A percentile compares a stretch with the other conserved stretches of the same genome.
These are phyloP conservation scores for Aspidiotus rigidus DNA, from an alignment of 2,888 invertebrate species.

Conservation along the genomic window DNA sequence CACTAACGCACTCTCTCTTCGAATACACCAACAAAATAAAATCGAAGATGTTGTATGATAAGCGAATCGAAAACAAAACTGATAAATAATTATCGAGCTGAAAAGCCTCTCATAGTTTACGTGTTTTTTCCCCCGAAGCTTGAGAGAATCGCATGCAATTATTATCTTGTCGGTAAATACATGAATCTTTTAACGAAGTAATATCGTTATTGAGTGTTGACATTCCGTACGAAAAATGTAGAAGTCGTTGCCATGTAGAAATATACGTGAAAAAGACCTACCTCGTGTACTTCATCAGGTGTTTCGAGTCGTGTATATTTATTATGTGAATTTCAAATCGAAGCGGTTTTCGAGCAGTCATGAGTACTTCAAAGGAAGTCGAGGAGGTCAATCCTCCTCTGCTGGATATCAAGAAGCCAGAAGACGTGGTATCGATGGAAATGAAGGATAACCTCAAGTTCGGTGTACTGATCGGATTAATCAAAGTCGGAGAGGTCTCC, in stretches of 20 bases:
- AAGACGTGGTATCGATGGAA: conserved; percentile 91
- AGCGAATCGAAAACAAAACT: conserved; percentile 4
- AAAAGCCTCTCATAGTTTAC: conserved; percentile 2
- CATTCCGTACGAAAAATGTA: neutral
- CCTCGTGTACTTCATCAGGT: neutral
- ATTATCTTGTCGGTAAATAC: neutral
- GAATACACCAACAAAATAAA: no score
- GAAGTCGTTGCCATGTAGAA: neutral
- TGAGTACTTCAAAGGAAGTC: conserved; percentile 3
- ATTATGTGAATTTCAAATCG: neutral
- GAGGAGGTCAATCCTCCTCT: conserved; percentile 47
- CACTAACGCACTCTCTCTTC: no score
- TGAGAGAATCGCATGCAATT: neutral
- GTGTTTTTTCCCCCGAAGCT: neutral
- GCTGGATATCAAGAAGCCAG: conserved; percentile 77
- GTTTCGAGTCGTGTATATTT: neutral
- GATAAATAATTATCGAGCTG: conserved; percentile 1
- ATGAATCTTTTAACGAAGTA: no score
- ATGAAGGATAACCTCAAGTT: conserved; percentile 94
- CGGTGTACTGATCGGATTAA: conserved; percentile 91
- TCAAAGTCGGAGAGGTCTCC: conserved; percentile 92
- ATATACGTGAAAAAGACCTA: neutral
- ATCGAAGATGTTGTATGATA: neutral
- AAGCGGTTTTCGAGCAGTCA: neutral
- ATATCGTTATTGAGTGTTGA: no score